Evolutionary conservation across 23 tunicate species (phyloP).

Genomic region (Ciona savignyi): DNA sequence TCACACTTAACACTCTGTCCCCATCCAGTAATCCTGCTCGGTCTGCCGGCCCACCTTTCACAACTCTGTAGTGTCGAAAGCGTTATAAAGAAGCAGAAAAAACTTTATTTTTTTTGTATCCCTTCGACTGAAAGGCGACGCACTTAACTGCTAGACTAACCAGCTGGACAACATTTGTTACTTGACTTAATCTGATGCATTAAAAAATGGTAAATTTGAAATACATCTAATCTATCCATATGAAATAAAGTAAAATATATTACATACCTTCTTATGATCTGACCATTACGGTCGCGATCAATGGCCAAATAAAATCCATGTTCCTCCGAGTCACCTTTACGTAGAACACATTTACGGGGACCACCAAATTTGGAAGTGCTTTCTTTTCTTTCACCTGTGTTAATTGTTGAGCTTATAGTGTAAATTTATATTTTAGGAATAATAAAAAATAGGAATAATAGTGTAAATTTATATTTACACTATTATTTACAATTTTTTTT

Average conservation of each 20-base stretch:
- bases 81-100: too few relatives aligned
- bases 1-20: conserved; percentile 66
- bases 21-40: conserved; percentile 75
- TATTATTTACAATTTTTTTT: too few relatives aligned
- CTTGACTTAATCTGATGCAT: too few relatives aligned
- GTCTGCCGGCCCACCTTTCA: conserved; percentile 77
- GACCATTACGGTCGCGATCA: conserved; percentile 87
- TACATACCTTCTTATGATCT: conserved; percentile 68
- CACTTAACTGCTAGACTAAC: too few relatives aligned
- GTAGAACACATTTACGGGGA: conserved; percentile 46
- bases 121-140: too few relatives aligned
- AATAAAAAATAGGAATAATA: not conserved
- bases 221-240: too few relatives aligned
- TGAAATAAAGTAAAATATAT: too few relatives aligned
- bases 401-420: too few relatives aligned
- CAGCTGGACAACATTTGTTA: too few relatives aligned
- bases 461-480: not conserved
- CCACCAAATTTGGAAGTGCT: not conserved
- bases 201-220: too few relatives aligned
- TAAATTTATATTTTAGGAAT: too few relatives aligned
- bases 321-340: conserved; percentile 48
- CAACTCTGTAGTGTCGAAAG: conserved; percentile 56
- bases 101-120: too few relatives aligned
- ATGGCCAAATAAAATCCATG: conserved; percentile 81
- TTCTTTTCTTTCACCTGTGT: not conserved